A percentile compares a stretch with the other conserved stretches of the same genome.
Conservation (phyloP, 2,888 invertebrate genomes). For the Zhuqinia jingwanae region DNA sequence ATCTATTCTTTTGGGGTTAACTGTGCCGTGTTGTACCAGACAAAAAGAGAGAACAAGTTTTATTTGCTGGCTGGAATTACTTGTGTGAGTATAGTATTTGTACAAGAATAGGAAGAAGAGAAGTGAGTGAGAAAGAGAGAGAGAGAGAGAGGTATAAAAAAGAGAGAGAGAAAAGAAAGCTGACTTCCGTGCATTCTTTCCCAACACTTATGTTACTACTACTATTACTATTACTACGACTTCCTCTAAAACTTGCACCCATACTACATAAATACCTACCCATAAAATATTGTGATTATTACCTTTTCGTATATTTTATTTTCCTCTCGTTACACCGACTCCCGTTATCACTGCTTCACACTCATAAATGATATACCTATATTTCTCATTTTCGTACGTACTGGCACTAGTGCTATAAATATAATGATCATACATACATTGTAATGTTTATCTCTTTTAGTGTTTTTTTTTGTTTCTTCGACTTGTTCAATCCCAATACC, state of each 20-base stretch:
- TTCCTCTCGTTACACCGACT: constrained; percentile 1
- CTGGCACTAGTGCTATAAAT: background rate
- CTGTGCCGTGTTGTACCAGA: constrained; percentile 60
- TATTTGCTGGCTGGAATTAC: constrained; percentile 6
- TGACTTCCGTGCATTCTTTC: constrained; percentile 61
- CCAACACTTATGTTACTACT: constrained; percentile 54
- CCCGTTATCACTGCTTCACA: background rate
- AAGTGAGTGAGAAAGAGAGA: constrained; percentile 55
- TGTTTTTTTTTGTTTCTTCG: constrained; percentile 7
- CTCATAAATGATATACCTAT: too few species aligned
- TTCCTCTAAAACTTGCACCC: too few species aligned
- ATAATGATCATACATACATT: constrained; percentile 30
- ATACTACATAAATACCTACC: constrained; percentile 1
- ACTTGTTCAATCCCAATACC: background rate
- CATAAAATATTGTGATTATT: constrained; percentile 65
- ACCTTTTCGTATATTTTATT: constrained; percentile 26
- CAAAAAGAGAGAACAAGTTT: too few species aligned
- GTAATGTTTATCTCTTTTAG: constrained; percentile 18
- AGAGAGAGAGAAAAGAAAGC: constrained; percentile 59
- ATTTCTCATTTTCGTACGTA: too few species aligned
- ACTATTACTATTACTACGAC: too few species aligned
- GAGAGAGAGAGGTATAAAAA: constrained; percentile 21
- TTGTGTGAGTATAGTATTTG: background rate
- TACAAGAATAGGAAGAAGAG: constrained; percentile 19
- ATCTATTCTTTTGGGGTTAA: constrained; percentile 51